A percentile compares a stretch with the other conserved stretches of the same genome.
These are phyloP conservation scores for Diplazon laetatorius DNA, from an alignment of 2,888 invertebrate genomes.

Conservation along the genomic window DNA sequence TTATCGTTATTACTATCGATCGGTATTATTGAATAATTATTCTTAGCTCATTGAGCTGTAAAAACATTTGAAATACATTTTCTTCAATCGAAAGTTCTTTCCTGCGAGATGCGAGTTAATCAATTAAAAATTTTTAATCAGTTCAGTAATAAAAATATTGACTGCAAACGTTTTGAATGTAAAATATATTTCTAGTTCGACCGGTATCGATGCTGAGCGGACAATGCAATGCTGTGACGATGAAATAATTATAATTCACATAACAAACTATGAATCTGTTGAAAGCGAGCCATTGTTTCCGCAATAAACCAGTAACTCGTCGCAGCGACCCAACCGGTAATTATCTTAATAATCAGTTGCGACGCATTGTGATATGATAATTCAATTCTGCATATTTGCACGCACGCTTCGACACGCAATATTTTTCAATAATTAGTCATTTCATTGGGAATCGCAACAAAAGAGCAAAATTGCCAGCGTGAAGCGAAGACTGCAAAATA, in stretches of 20 bases:
- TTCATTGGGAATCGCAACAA: not conserved
- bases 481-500: not conserved
- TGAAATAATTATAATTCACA: conserved; percentile 4
- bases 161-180: no score
- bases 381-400: conserved; percentile 1
- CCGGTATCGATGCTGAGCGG: no score
- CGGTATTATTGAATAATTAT: no score
- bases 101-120: no score
- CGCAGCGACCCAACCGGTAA: not conserved
- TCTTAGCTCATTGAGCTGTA: no score
- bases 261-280: not conserved
- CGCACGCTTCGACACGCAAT: not conserved
- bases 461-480: not conserved
- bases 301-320: not conserved
- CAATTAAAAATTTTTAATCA: no score
- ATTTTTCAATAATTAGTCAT: not conserved
- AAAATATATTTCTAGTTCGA: no score
- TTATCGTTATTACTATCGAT: no score
- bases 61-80: no score
- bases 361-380: conserved; percentile 3
- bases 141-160: no score
- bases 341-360: conserved; percentile 6
- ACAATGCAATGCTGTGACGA: no score
- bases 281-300: not conserved
- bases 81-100: no score